phyloP scores from a whole-genome alignment of 2,113 vertebrate species.

The Chlamydotis undulata region DNA sequence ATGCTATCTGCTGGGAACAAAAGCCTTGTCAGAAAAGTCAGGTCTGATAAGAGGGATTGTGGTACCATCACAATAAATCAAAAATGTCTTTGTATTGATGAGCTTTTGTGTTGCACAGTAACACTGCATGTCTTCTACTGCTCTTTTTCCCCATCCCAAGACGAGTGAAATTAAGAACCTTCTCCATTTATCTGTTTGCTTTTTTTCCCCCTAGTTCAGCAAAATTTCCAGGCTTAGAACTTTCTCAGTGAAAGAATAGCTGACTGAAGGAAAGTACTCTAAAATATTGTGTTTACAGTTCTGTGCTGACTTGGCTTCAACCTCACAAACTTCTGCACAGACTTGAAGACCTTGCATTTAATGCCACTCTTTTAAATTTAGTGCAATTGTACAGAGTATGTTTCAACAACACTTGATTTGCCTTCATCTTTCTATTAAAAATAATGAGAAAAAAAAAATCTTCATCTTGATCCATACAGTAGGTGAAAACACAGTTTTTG shows the following conservation, averaged over 20 bases:
- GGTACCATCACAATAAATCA: constrained; percentile 47
- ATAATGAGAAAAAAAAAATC: not conserved
- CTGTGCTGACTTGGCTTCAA: constrained; percentile 43
- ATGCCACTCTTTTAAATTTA: constrained; percentile 39
- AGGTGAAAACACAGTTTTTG: constrained; percentile 1
- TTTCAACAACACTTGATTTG: constrained; percentile 27
- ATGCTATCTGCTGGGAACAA: constrained; percentile 26
- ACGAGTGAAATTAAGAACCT: not conserved
- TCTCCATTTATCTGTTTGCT: not conserved
- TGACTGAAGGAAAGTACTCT: constrained; percentile 20
- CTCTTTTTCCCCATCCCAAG: not conserved
- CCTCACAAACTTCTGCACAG: not conserved
- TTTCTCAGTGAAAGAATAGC: constrained; percentile 15
- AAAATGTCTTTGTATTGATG: constrained; percentile 17
- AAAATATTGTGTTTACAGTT: constrained; percentile 50
- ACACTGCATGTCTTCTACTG: constrained; percentile 36
- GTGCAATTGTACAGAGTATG: constrained; percentile 21
- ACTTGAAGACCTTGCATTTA: constrained; percentile 4
- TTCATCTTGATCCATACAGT: not conserved
- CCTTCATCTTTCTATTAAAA: constrained; percentile 22
- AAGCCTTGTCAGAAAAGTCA: constrained; percentile 24
- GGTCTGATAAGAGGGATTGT: not conserved
- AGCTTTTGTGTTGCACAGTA: constrained; percentile 49
- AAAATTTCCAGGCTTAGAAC: constrained; percentile 6
- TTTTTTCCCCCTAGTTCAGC: not conserved